phyloP scores from a whole-genome alignment of 2,888 invertebrate genomes.

The Phyto melanocephala region DNA sequence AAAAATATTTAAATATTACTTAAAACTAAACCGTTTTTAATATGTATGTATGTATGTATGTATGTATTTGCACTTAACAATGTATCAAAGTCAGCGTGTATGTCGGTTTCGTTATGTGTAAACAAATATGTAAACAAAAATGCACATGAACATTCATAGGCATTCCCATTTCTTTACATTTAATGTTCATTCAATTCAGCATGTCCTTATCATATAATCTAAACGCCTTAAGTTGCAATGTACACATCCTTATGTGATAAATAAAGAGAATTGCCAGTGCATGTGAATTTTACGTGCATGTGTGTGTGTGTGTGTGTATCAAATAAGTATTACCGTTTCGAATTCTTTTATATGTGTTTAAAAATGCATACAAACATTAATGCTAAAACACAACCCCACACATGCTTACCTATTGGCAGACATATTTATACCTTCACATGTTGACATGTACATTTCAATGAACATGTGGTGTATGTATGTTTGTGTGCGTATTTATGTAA shows the following conservation, averaged over 20 bases:
- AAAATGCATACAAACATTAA: slow-evolving; percentile 23
- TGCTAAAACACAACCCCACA: slow-evolving; percentile 16
- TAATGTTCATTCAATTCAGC: slow-evolving; percentile 61
- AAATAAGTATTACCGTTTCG: slow-evolving; percentile 39
- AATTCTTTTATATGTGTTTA: slow-evolving; percentile 49
- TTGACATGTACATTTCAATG: neutral
- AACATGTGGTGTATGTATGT: neutral
- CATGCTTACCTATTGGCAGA: slow-evolving; percentile 17
- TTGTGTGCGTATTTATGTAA: slow-evolving; percentile 36
- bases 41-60: too few species aligned
- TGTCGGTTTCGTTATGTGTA: neutral
- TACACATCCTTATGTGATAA: slow-evolving; percentile 30
- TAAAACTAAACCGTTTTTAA: too few species aligned
- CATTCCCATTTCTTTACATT: slow-evolving; percentile 46
- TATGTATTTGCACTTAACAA: too few species aligned
- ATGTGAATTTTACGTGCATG: neutral
- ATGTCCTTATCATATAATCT: slow-evolving; percentile 65
- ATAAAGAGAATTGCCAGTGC: slow-evolving; percentile 2
- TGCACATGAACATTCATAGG: slow-evolving; percentile 56
- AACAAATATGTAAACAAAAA: slow-evolving; percentile 66
- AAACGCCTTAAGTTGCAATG: slow-evolving; percentile 64
- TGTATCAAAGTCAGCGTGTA: too few species aligned
- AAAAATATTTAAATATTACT: too few species aligned
- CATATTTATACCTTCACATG: neutral
- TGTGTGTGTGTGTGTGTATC: slow-evolving; percentile 1